A percentile compares a stretch with the other conserved stretches of the same genome.
phyloP scores from a whole-genome alignment of 2,113 vertebrate species.

The Brachyhypopomus gauderio region DNA sequence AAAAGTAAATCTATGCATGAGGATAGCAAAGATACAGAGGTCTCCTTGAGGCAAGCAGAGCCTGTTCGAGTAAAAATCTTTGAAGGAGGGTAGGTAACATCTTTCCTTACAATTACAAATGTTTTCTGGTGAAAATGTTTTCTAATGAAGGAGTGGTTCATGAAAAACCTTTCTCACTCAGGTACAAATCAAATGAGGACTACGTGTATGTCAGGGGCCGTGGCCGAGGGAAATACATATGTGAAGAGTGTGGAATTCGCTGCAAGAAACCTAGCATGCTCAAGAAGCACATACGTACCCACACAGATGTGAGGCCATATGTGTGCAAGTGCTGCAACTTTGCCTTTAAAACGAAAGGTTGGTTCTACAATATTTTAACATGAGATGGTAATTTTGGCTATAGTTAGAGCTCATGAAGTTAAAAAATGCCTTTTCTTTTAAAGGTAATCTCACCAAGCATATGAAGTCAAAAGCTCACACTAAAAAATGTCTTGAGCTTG shows the following conservation, averaged over 20 bases:
- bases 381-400: background rate
- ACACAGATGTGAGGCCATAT: slow-evolving; percentile 95
- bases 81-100: slow-evolving; percentile 91
- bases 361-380: slow-evolving; percentile 22
- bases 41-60: slow-evolving; percentile 81
- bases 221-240: slow-evolving; percentile 97
- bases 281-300: slow-evolving; percentile 97
- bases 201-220: slow-evolving; percentile 97
- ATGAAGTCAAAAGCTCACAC: slow-evolving; percentile 99
- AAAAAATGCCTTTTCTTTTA: slow-evolving; percentile 3
- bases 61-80: slow-evolving; percentile 97
- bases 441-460: slow-evolving; percentile 98
- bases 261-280: slow-evolving; percentile 99
- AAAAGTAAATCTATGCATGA: slow-evolving; percentile 91
- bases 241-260: slow-evolving; percentile 98
- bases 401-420: background rate
- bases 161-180: slow-evolving; percentile 58
- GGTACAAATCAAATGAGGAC: slow-evolving; percentile 98
- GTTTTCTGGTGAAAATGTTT: slow-evolving; percentile 6
- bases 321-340: slow-evolving; percentile 98
- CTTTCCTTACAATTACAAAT: background rate
- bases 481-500: slow-evolving; percentile 98
- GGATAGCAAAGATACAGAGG: slow-evolving; percentile 90
- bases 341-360: slow-evolving; percentile 99
- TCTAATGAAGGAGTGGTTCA: background rate